phyloP scores from a whole-genome alignment of 2,113 vertebrate species.

The Epinephelus cyanopodus region DNA sequence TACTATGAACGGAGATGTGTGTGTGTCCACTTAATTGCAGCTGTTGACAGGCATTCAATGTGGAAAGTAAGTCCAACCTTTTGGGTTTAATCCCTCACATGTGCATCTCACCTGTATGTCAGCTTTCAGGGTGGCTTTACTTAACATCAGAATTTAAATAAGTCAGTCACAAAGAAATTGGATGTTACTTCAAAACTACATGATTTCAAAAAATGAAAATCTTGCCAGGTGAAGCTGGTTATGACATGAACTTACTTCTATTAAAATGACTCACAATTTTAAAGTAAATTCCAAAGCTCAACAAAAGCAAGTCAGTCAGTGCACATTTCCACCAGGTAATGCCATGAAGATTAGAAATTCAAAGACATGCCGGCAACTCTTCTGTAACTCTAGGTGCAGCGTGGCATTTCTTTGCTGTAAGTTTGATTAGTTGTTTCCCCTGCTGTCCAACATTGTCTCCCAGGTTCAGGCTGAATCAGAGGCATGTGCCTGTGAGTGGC shows the following conservation, averaged over 20 bases:
- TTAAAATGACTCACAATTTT: background rate
- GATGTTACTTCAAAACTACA: background rate
- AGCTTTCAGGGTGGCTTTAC: background rate
- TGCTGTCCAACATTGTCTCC: background rate
- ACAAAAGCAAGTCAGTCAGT: background rate
- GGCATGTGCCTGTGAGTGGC: background rate
- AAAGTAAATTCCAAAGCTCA: background rate
- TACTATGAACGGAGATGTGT: too few relatives aligned
- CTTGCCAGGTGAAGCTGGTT: background rate
- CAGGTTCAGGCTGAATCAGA: constrained; percentile 7
- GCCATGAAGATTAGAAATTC: constrained; percentile 3
- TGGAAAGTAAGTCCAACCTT: too few relatives aligned
- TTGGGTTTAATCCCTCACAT: background rate
- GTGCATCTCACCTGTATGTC: background rate
- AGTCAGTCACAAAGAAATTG: background rate
- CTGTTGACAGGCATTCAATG: too few relatives aligned
- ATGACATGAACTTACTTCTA: background rate
- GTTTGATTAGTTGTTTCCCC: constrained; percentile 38
- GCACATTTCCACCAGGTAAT: background rate
- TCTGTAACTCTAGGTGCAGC: constrained; percentile 14
- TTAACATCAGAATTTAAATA: background rate
- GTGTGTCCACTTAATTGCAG: too few relatives aligned
- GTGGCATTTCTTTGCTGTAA: constrained; percentile 16
- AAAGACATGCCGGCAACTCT: background rate
- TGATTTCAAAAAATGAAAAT: background rate